Base-by-base conservation (phyloP, 2,113 vertebrate genomes). In the Plecotus auritus region DNA sequence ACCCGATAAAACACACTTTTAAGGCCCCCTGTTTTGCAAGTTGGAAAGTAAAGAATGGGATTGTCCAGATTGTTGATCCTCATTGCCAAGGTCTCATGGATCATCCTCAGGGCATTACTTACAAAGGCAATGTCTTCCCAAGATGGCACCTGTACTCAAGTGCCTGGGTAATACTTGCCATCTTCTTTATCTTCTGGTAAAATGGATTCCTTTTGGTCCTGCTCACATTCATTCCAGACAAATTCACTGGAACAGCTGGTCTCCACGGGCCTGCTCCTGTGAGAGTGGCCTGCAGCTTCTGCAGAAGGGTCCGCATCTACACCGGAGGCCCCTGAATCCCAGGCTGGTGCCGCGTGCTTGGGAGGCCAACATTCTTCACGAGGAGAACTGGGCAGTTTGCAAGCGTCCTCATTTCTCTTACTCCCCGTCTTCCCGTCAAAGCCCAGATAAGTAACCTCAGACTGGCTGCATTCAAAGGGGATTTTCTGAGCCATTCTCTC, bases 391-490 rank as follows among this genome's bases (percentile, higher is more conserved):
- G 83, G 86, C 22, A 1, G 4, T 16, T 28, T 1, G 18, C 69
- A 69, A 66, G 32, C 32, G 1, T 83, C 84, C 72, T 72, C 47
- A 6, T 26, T 81, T 54, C 54, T 76, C 88, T 66, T 17, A 9
- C 17, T 14, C 40, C 11, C 17, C 22, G 12, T n/a, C 23, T 95
- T 97, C 67, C 95, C 96, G 26, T 86, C 76, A 20, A 85, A 67
- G 66, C 95, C 95, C 74, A 97, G 64, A 54, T 98, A 99, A 0
- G 96, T 98, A 59, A 98, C 97, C 95, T 99, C 98, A 74, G 98
- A 99, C 84, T 97, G 97, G 84, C 98, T 98, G 47, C 89, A 98
- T 37, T 98, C 97, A 23, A 97, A 97, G 26, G 96, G 97, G 78
- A 20, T 23, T 35, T 77, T 97, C 17, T 85, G 23, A 26, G 42